Base-by-base conservation (phyloP, 2,888 invertebrate genomes). In the Pseudococcus longispinus region DNA sequence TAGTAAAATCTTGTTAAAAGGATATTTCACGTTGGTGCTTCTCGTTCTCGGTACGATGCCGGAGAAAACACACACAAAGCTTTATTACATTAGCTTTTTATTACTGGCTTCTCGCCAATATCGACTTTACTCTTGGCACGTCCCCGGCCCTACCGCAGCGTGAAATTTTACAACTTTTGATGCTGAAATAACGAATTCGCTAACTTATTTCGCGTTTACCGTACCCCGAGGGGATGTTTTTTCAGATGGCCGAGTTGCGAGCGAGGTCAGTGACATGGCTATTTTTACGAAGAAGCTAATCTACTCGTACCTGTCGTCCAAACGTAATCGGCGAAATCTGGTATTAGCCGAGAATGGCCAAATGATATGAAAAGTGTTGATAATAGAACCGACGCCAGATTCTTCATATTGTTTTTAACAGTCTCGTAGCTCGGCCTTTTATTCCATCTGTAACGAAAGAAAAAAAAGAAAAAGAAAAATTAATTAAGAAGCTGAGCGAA, bases 261-360 rank as follows among this genome's bases (percentile, higher is more conserved):
- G 6, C 11, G 2, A 74, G 74, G 74, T 74, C 32, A 74, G n/a
- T 37, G 37, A 37, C 74, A 32, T 37, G 18, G 18, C 0, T 11
- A 32, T 74, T 74, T 32, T 74, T 18, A 74, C 37, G 37, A 37
- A 1, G n/a, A n/a, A 37, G 37, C 37, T 6, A 37, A 37, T 0
- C 8, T 8, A 32, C n/a, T 46, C 26, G n/a, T 51, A 85, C 85
- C 85, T 46, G 85, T 85, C 44, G 74, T 74, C 85, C 85, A 85
- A 23, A 85, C 77, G 29, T 85, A 85, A 85, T 85, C 85, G 5
- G 85, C 85, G 77, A 74, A 77, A 74, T 85, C 85, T 46, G 85
- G 85, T 77, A 85, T 85, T 18, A 85, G 42, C 1, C 85, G 85
- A 77, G 77, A 77, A 18, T 44, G 46, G 70, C 74, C 2, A 46